A percentile compares a stretch with the other conserved stretches of the same genome.
These are phyloP conservation scores for Diachrysia chrysitis DNA, from an alignment of 2,888 invertebrate genomes.

Conservation along the genomic window DNA sequence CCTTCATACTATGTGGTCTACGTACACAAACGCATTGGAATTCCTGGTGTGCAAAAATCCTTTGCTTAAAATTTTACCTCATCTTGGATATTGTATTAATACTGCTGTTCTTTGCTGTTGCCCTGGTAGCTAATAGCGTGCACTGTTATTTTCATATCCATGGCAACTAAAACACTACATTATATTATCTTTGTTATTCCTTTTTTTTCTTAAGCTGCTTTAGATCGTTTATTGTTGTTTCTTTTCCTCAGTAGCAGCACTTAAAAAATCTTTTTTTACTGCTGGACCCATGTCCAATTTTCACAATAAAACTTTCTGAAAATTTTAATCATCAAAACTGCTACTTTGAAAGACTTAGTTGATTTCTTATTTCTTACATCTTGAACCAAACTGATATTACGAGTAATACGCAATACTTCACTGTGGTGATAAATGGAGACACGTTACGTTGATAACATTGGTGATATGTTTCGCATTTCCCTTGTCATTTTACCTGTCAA, in stretches of 20 bases:
- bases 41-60: neutral
- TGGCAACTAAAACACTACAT: no score
- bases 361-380: conserved; percentile 36
- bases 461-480: conserved; percentile 67
- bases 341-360: neutral
- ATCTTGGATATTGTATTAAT: neutral
- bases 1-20: no score
- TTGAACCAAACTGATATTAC: conserved; percentile 61
- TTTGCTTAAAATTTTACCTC: neutral
- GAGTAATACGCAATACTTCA: conserved; percentile 76
- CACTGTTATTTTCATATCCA: no score
- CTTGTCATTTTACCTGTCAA: conserved; percentile 56
- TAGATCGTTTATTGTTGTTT: no score
- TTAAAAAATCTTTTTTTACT: no score
- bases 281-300: no score
- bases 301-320: no score
- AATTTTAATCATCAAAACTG: no score
- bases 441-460: conserved; percentile 72
- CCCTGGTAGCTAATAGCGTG: no score
- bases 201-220: no score
- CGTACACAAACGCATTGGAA: neutral
- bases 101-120: neutral
- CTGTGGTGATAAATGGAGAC: conserved; percentile 73
- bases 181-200: no score
- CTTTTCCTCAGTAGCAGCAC: no score